Percentiles rank a stretch among this genome's conserved stretches.
Evolutionary conservation across 2,113 vertebrate species (phyloP).

Genomic region (Austrofundulus limnaeus): DNA sequence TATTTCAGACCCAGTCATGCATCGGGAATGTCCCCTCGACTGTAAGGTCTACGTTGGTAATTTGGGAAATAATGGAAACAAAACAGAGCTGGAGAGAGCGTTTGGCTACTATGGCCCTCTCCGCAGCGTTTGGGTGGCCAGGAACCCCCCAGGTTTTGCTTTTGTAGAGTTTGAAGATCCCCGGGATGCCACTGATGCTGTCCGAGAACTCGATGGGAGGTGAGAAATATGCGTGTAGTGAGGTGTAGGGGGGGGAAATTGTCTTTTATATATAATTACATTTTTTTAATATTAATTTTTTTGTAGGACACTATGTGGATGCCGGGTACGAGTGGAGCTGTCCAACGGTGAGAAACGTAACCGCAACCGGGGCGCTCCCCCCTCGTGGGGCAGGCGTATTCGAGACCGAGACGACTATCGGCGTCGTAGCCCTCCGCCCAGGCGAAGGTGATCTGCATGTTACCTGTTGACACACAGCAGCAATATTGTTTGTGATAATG

Average conservation of each 20-base stretch:
- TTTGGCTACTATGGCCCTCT: constrained; percentile 98
- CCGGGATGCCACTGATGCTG: constrained; percentile 95
- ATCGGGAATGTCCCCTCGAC: constrained; percentile 97
- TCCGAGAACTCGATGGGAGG: constrained; percentile 98
- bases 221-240: constrained; percentile 68
- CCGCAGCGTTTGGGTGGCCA: constrained; percentile 96
- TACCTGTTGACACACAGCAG: constrained; percentile 15
- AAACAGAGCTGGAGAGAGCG: constrained; percentile 92
- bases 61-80: constrained; percentile 98
- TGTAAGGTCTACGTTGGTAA: constrained; percentile 99
- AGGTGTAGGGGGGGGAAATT: too few species aligned
- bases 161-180: constrained; percentile 99
- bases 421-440: constrained; percentile 87
- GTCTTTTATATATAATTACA: too few species aligned
- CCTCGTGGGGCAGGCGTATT: constrained; percentile 92
- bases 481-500: constrained; percentile 29
- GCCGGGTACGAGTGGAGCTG: constrained; percentile 93
- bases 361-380: constrained; percentile 91
- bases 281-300: too few species aligned
- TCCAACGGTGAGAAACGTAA: constrained; percentile 97
- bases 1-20: constrained; percentile 83
- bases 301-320: constrained; percentile 90
- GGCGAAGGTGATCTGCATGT: constrained; percentile 86
- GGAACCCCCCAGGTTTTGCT: constrained; percentile 96
- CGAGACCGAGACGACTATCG: constrained; percentile 93